These are phyloP conservation scores for Endotricha flammealis DNA, from an alignment of 2,888 invertebrate species.

Conservation along the genomic window DNA sequence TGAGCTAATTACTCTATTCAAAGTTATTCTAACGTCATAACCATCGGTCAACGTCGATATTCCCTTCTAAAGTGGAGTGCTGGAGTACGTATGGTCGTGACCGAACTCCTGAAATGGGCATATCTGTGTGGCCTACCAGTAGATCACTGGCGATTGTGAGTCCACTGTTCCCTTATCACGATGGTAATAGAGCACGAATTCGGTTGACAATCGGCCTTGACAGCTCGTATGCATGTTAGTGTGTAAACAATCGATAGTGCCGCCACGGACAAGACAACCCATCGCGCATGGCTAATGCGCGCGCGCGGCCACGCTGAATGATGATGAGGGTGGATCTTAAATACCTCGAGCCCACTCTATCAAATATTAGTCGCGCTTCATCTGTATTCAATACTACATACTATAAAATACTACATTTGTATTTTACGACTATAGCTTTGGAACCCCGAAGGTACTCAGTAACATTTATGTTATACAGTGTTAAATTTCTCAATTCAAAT, in stretches of 20 bases:
- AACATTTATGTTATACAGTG: too few species aligned
- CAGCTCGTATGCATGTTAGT: conserved; percentile 40
- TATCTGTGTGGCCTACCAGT: conserved; percentile 55
- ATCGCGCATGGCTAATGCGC: conserved; percentile 66
- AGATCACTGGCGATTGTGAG: conserved; percentile 16
- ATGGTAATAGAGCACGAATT: conserved; percentile 43
- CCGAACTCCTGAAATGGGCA: conserved; percentile 66
- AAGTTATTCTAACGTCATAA: conserved; percentile 75
- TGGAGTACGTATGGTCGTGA: conserved; percentile 62
- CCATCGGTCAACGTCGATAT: conserved; percentile 67
- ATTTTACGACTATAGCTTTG: conserved; percentile 1
- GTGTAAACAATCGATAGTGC: conserved; percentile 67
- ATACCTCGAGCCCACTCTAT: conserved; percentile 46
- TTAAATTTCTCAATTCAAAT: too few species aligned
- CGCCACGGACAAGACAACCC: conserved; percentile 45
- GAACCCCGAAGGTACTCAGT: not conserved
- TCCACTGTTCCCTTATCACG: conserved; percentile 31
- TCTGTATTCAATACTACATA: conserved; percentile 59
- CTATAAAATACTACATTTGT: conserved; percentile 6
- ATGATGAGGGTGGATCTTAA: conserved; percentile 55
- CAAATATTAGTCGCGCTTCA: conserved; percentile 49
- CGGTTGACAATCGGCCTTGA: conserved; percentile 39
- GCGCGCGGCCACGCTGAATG: conserved; percentile 52
- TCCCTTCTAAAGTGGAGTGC: conserved; percentile 56
- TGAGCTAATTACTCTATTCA: conserved; percentile 71